These are phyloP conservation scores for Clarias magur DNA, from an alignment of 2,113 vertebrate species.

Conservation along the genomic window DNA sequence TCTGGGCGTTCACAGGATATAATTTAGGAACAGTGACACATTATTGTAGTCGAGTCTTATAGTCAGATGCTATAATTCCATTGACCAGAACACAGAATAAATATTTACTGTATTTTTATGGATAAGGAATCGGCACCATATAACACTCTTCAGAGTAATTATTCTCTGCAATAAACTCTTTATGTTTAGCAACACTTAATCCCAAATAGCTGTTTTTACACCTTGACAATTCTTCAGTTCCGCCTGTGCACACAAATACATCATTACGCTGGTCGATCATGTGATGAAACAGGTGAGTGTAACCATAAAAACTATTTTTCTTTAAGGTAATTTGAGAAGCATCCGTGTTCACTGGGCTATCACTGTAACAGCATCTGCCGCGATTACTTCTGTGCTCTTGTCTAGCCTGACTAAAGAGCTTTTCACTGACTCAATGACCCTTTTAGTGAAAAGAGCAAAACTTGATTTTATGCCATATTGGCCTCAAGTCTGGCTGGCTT, in stretches of 20 bases:
- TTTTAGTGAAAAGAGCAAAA: constrained; percentile 27
- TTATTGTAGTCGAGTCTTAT: not conserved
- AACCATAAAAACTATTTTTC: not conserved
- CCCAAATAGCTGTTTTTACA: not conserved
- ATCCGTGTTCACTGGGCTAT: not conserved
- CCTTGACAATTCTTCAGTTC: not conserved
- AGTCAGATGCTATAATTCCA: not conserved
- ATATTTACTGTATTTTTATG: not conserved
- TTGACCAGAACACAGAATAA: not conserved
- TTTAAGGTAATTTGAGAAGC: not conserved
- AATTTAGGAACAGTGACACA: not conserved
- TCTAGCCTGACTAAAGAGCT: not conserved
- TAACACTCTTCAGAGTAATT: not conserved
- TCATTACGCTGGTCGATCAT: not conserved
- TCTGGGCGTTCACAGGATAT: not conserved
- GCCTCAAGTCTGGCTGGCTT: constrained; percentile 22
- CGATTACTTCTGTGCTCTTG: not conserved
- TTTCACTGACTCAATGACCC: constrained; percentile 32
- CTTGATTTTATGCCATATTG: constrained; percentile 35
- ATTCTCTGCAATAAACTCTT: not conserved
- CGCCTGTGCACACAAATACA: not conserved
- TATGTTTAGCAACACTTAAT: not conserved
- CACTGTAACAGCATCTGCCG: constrained; percentile 18
- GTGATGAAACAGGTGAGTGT: constrained; percentile 4
- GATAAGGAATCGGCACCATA: not conserved